Conservation (phyloP, 2,797 vertebrate species). For the Lophura swinhoii region DNA sequence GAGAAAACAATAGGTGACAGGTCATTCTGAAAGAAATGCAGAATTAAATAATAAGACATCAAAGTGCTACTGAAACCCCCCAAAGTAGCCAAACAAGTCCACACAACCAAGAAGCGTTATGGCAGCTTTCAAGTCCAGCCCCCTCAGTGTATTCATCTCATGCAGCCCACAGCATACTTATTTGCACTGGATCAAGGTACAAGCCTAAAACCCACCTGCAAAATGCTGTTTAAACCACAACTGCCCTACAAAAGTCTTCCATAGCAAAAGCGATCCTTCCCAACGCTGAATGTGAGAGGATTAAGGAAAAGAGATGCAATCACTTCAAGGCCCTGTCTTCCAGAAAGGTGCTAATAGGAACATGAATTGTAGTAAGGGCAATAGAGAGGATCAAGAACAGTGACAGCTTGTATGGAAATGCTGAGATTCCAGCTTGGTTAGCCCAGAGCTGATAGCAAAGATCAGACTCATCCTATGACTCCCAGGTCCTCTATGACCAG, state of each 20-base stretch:
- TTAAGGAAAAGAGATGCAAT: background rate
- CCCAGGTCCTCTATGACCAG: background rate
- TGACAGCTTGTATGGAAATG: background rate
- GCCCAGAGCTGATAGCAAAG: background rate
- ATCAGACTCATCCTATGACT: background rate
- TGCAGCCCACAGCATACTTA: background rate
- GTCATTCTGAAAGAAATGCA: background rate
- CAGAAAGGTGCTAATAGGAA: background rate
- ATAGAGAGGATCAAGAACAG: background rate
- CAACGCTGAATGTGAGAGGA: background rate
- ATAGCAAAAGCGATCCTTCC: background rate
- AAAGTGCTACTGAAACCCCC: background rate
- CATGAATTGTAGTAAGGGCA: background rate
- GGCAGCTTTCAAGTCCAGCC: background rate
- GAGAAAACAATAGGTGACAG: background rate
- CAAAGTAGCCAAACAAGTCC: no score
- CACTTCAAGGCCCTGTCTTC: fast-evolving
- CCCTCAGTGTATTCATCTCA: background rate
- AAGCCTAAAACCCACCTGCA: background rate
- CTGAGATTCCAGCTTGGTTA: background rate
- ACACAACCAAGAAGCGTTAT: background rate
- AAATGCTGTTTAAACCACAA: background rate
- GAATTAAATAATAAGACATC: background rate
- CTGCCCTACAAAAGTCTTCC: background rate
- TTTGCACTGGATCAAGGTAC: background rate